Base-by-base conservation (phyloP, 1,140 invertebrate genomes). In the Alviniconcha marisindica region DNA sequence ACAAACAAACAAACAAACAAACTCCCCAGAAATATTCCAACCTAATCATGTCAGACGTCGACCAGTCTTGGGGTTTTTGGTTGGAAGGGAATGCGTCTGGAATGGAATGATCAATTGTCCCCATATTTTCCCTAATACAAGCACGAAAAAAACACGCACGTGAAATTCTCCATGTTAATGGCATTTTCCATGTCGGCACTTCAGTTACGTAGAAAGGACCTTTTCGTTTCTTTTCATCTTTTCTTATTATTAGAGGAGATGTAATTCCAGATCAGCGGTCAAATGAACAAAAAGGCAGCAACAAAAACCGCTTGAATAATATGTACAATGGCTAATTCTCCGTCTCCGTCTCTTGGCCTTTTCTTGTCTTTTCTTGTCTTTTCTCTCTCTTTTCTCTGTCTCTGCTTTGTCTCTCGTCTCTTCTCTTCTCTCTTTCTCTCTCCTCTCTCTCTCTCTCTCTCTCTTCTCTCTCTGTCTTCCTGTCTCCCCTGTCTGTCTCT, bases 71-170 rank as follows among this genome's bases (percentile, higher is more conserved):
- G n/a, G n/a, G n/a, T n/a, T n/a, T n/a, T n/a, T n/a, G n/a, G n/a
- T n/a, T n/a, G n/a, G n/a, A n/a, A n/a, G n/a, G n/a, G n/a, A n/a
- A n/a, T n/a, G n/a, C n/a, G n/a, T n/a, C n/a, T n/a, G n/a, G n/a
- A n/a, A n/a, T n/a, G n/a, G n/a, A n/a, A n/a, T n/a, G n/a, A n/a
- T n/a, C n/a, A n/a, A n/a, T n/a, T n/a, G n/a, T n/a, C n/a, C n/a
- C n/a, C n/a, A n/a, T n/a, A n/a, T n/a, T n/a, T n/a, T n/a, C n/a
- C n/a, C n/a, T n/a, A n/a, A n/a, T n/a, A n/a, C n/a, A n/a, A n/a
- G n/a, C n/a, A n/a, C n/a, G n/a, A n/a, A n/a, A n/a, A n/a, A 31
- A 42, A 38, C 54, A 38, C 76, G 28, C 76, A 54, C 76, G 42
- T 38, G 42, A 33, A 73, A 33, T 40, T 38, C 38, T 38, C 38